Evolutionary conservation across 2,888 invertebrate genomes (phyloP), one percentile per base, ranked within the genome.

Genomic region (Scaptomyza cyrtandrae): DNA sequence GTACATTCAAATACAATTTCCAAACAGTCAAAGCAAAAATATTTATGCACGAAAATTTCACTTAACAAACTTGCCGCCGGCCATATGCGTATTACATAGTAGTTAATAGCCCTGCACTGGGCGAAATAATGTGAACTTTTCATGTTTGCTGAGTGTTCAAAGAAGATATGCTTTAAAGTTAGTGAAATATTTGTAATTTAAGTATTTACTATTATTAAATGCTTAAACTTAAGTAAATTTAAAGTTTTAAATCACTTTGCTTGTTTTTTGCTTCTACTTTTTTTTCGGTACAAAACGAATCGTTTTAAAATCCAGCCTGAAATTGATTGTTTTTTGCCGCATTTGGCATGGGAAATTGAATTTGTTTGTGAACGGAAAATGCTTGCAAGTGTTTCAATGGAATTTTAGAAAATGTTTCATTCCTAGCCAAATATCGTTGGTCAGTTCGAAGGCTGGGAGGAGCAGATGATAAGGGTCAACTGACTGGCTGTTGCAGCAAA

Each of bases 391-490:
- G 19, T 57, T 39, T 44, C 14, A 16, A 44, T 11, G 19, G 49
- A 66, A 49, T 24, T 65, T 9, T n/a, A n/a, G 10, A 11, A 35
- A 58, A 49, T 52, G 39, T 31, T 57, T 53, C 41, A 27, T 41
- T 24, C 37, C 1, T n/a, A 37, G 24, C 14, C 43, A 9, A 37
- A 49, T 60, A 31, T 60, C 2, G 54, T 45, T 44, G 29, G 49
- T 43, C 39, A 44, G 55, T 33, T 19, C 19, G 19, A 19, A 19
- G 19, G 19, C 19, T 19, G 19, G 37, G 44, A 53, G 43, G 66
- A 78, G 55, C 73, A 54, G 60, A 67, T 75, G 75, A 75, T 74
- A 75, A 63, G 78, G 78, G 75, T 75, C 75, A 61, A 58, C 63
- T 48, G 57, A 48, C 82, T 75, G 86, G 70, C 45, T 46, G 56